phyloP scores from a whole-genome alignment of 2,888 invertebrate species.

The Drosophila parthenogenetica region DNA sequence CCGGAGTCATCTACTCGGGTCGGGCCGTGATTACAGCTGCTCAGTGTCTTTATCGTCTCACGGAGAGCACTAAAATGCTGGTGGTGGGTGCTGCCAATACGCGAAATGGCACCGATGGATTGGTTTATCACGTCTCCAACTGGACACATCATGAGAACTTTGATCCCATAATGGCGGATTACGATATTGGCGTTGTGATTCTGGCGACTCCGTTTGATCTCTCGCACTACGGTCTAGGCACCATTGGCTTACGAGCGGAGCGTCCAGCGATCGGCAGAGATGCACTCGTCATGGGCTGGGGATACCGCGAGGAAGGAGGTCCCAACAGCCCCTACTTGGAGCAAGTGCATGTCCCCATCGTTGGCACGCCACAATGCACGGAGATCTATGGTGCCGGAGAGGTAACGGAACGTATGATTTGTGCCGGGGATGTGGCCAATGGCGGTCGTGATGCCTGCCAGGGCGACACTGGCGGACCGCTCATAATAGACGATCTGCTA shows the following conservation, averaged over 20 bases:
- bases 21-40: conserved; percentile 78
- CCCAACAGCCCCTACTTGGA: conserved; percentile 83
- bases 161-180: conserved; percentile 84
- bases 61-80: conserved; percentile 57
- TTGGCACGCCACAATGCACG: conserved; percentile 85
- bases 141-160: conserved; percentile 74
- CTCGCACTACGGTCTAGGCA: conserved; percentile 77
- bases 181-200: conserved; percentile 85
- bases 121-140: conserved; percentile 66
- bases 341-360: conserved; percentile 86
- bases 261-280: conserved; percentile 68
- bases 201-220: conserved; percentile 85
- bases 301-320: conserved; percentile 76
- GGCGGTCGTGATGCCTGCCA: conserved; percentile 85
- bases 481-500: conserved; percentile 73
- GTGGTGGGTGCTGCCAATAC: conserved; percentile 75
- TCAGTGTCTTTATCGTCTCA: conserved; percentile 72
- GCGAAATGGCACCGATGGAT: conserved; percentile 74
- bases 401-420: conserved; percentile 86
- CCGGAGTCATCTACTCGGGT: conserved; percentile 76
- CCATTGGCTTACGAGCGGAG: conserved; percentile 77
- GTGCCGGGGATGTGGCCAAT: conserved; percentile 85
- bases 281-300: conserved; percentile 81
- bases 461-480: conserved; percentile 84
- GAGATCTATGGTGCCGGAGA: conserved; percentile 84